These are phyloP conservation scores for Apus apus DNA, from an alignment of 2,113 vertebrate species.

Conservation along the genomic window DNA sequence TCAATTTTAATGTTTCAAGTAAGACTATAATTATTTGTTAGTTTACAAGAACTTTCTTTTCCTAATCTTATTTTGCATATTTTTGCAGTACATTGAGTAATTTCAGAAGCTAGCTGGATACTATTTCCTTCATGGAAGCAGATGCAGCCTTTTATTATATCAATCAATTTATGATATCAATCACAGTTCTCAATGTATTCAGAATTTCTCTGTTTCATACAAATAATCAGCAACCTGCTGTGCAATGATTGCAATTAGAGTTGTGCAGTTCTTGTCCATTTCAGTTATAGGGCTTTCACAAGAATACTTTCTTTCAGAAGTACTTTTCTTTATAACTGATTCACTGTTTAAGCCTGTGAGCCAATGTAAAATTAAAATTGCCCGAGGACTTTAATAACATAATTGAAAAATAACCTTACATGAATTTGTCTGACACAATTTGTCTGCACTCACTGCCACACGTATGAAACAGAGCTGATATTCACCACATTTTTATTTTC, in stretches of 20 bases:
- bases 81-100: neutral
- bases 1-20: neutral
- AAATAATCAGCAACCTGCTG: slow-evolving; percentile 59
- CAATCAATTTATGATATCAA: slow-evolving; percentile 55
- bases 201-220: slow-evolving; percentile 42
- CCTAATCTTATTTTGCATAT: neutral
- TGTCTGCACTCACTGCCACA: neutral
- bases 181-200: slow-evolving; percentile 18
- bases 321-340: slow-evolving; percentile 11
- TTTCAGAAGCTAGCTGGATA: neutral
- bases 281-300: neutral
- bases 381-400: neutral
- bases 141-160: slow-evolving; percentile 12
- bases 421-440: neutral
- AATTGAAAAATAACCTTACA: neutral
- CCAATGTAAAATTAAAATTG: neutral
- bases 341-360: neutral
- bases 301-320: slow-evolving; percentile 20
- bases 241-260: slow-evolving; percentile 55
- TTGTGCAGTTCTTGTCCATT: slow-evolving; percentile 41
- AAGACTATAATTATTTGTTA: neutral
- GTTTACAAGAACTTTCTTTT: neutral
- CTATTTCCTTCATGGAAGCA: slow-evolving; percentile 25
- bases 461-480: neutral
- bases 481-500: neutral